Base-by-base conservation (phyloP, 2,797 vertebrate species). In the Ctenochaetus hawaiiensis region DNA sequence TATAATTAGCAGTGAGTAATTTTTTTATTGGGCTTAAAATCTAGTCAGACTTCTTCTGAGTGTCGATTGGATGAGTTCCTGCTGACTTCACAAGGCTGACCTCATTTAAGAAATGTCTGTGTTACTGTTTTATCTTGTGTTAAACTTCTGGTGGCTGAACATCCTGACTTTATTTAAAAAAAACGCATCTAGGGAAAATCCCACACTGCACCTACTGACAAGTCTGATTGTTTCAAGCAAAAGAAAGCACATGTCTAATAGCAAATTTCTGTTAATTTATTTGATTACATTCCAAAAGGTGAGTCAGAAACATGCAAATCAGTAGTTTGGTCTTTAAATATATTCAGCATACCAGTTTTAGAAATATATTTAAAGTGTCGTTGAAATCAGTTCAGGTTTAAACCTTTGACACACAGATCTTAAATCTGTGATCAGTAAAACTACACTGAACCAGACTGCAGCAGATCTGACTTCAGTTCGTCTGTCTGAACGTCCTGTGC, bases 351-450 rank as follows among this genome's bases (percentile, higher is more conserved):
- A 22, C 26, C 18, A 10, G 7, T 26, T 14, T 26, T 16, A 14
- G 14, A 23, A n/a, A 9, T 14, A 11, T 5, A 23, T 51, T 10
- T 11, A 4, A 10, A n/a, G 47, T 8, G 8, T 47, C 45, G 1
- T n/a, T 4, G 1, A 9, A 39, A 39, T 39, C 37, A 39, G 37
- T 7, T 39, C 37, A 39, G 6, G 37, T 39, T 39, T 6, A 39
- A 6, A 9, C 6, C 9, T 39, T 7, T 7, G 37, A 39, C 37
- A 39, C 37, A 9, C 37, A 39, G 37, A 39, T 39, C 6, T 39
- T 37, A 20, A 70, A 67, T 52, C 59, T 39, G 11, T 56, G 43
- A 37, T 75, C 49, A 48, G 0, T 64, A 45, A 26, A 63, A 1
- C 53, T 53, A 37, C 5, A 7, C 13, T 57, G 12, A 6, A 49